Percentiles rank a stretch among this genome's conserved stretches.
phyloP scores from a whole-genome alignment of 1,140 invertebrate genomes.

The Oncopodura yosiiana region DNA sequence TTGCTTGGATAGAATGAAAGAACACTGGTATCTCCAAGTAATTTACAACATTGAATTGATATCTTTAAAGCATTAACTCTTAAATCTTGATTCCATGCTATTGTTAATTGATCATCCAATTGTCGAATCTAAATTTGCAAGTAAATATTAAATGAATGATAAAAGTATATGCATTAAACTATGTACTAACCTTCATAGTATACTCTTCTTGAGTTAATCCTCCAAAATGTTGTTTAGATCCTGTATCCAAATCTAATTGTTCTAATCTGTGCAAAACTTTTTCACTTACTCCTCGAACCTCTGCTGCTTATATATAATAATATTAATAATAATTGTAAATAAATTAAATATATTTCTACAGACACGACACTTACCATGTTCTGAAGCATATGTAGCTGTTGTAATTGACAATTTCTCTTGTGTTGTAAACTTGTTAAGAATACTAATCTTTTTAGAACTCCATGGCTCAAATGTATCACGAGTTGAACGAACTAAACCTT shows the following conservation, averaged over 20 bases:
- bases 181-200: conserved; percentile 37
- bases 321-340: conserved; percentile 16
- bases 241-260: conserved; percentile 87
- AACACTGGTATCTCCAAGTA: conserved; percentile 75
- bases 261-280: conserved; percentile 84
- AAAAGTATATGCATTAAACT: no score
- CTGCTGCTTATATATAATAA: conserved; percentile 15
- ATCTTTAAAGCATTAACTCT: conserved; percentile 94
- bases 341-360: not conserved
- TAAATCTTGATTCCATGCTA: conserved; percentile 86
- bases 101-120: conserved; percentile 74
- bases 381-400: conserved; percentile 56
- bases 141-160: conserved; percentile 1
- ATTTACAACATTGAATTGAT: conserved; percentile 86
- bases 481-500: conserved; percentile 1
- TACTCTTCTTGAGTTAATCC: conserved; percentile 88
- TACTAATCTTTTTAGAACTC: conserved; percentile 56
- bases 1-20: conserved; percentile 95
- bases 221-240: conserved; percentile 68
- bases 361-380: conserved; percentile 56
- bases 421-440: conserved; percentile 80
- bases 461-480: conserved; percentile 59
- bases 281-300: conserved; percentile 53
- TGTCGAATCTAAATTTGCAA: conserved; percentile 63
- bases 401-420: conserved; percentile 83